Evolutionary conservation across 2,888 invertebrate species (phyloP), one percentile per base, ranked within the genome.

Genomic region (Rugalucina vietnamica): DNA sequence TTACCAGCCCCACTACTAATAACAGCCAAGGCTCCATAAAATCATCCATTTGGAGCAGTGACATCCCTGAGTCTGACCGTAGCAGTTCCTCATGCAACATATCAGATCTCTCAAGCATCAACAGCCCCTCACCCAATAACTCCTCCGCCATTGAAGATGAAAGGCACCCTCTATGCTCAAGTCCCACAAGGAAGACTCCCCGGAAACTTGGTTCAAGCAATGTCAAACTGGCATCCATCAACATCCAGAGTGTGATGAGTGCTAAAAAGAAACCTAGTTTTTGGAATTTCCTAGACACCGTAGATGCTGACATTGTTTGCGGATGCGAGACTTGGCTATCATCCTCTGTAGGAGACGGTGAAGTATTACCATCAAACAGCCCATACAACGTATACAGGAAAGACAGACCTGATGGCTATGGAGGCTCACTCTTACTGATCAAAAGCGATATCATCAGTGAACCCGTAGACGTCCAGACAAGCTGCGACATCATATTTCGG

Each of bases 281-380:
- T 24, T 75, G 75, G 76, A 72, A 72, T 24, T 75, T 69, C 39
- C 3, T 82, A 1, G 75, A 78, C 21, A 70, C 74, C 12, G 76
- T 65, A 10, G 72, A 72, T 43, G 32, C 65, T 71, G 60, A 76
- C 39, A 79, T 79, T 29, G 34, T 83, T 8, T 60, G 70, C 60
- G 83, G 75, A n/a, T 60, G 76, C 71, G 83, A 83, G 65, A 79
- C 76, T 4, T 83, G 79, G 76, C 43, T 76, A 24, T 43, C 60
- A 3, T 60, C 76, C 21, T 43, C 57, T n/a, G 36, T 83, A 18
- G 4, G 65, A 27, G 73, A 54, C 32, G 50, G 54, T 32, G 79
- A 76, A 29, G 29, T 76, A 43, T 37, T 79, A 1, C 83, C 79
- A 39, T 18, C 57, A 14, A 79, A 71, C 50, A 74, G 71, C 29